phyloP scores from a whole-genome alignment of 2,888 invertebrate genomes.

The Cephus rjabovi region DNA sequence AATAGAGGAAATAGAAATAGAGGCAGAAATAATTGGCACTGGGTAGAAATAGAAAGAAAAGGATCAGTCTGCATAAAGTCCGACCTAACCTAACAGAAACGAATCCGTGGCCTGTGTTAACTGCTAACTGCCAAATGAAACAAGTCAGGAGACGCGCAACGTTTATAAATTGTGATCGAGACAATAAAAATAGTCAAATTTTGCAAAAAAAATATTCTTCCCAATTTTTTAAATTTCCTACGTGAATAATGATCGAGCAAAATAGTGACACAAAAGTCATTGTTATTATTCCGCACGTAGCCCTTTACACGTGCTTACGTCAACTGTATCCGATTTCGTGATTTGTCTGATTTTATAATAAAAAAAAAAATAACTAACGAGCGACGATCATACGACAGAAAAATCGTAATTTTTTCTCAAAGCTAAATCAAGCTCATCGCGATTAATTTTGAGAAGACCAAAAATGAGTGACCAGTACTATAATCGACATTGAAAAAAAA shows the following conservation, averaged over 20 bases:
- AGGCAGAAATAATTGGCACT: neutral
- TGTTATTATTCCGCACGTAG: neutral
- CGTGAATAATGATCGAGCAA: neutral
- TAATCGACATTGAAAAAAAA: neutral
- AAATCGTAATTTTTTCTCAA: neutral
- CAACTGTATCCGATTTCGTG: neutral
- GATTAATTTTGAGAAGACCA: neutral
- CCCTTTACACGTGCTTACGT: neutral
- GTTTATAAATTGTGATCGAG: neutral
- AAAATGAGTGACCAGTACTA: neutral
- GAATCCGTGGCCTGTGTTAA: neutral
- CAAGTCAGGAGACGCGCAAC: neutral
- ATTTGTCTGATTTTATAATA: neutral
- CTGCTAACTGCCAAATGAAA: neutral
- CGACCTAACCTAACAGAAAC: neutral
- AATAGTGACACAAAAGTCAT: neutral
- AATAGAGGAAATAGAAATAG: neutral
- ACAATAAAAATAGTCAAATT: too few species aligned
- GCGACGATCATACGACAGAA: neutral
- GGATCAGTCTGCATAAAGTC: neutral
- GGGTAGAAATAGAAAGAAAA: neutral
- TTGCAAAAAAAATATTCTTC: too few species aligned
- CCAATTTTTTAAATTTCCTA: too few species aligned
- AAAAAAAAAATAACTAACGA: neutral
- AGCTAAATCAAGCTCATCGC: too few species aligned